Evolutionary conservation across 1,140 invertebrate genomes (phyloP).

Genomic region (Drosophila gunungcola): DNA sequence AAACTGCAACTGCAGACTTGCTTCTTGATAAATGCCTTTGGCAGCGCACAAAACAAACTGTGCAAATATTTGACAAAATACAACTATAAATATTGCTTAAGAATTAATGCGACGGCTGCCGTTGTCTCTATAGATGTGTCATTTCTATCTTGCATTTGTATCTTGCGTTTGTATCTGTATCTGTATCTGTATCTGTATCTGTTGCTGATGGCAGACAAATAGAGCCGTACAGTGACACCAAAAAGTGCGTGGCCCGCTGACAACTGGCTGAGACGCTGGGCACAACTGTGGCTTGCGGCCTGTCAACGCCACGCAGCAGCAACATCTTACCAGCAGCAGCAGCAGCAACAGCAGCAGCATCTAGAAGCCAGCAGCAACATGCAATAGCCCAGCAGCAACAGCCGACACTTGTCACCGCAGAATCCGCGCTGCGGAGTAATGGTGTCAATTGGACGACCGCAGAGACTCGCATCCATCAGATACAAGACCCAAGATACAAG

Average conservation of each 20-base stretch:
- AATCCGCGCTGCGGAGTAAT: slow-evolving; percentile 42
- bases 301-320: slow-evolving; percentile 31
- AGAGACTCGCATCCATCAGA: slow-evolving; percentile 62
- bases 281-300: slow-evolving; percentile 49
- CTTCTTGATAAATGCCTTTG: slow-evolving; percentile 79
- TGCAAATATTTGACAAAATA: slow-evolving; percentile 84
- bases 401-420: slow-evolving; percentile 43
- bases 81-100: slow-evolving; percentile 83
- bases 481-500: slow-evolving; percentile 20
- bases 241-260: slow-evolving; percentile 72
- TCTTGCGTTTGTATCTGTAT: slow-evolving; percentile 36
- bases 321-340: slow-evolving; percentile 32
- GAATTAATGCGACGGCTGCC: slow-evolving; percentile 71
- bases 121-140: slow-evolving; percentile 5
- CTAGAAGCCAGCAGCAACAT: slow-evolving; percentile 8
- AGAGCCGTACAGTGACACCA: slow-evolving; percentile 74
- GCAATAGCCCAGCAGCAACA: slow-evolving; percentile 35
- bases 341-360: neutral
- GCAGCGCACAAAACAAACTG: slow-evolving; percentile 77
- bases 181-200: slow-evolving; percentile 9
- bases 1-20: slow-evolving; percentile 18
- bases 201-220: slow-evolving; percentile 62
- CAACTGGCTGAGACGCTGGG: slow-evolving; percentile 54
- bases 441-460: slow-evolving; percentile 58
- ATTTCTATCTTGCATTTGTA: slow-evolving; percentile 25